Percentiles rank a stretch among this genome's conserved stretches.
phyloP scores from a whole-genome alignment of 53 echinoderm and acorn worm species.

The Echinometra lucunter region DNA sequence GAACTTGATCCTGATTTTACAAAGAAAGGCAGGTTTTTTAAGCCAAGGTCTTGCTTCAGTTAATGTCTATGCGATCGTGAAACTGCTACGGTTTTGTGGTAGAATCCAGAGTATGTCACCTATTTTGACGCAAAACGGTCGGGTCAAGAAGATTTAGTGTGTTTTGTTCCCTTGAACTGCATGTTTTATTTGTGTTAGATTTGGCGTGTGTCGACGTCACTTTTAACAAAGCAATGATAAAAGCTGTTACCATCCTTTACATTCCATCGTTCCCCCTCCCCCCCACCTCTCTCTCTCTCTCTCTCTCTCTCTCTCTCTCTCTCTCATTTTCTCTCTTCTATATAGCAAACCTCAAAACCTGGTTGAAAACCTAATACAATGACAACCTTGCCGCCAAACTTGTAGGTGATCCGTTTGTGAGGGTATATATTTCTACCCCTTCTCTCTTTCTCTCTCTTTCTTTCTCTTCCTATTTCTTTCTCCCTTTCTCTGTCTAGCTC shows the following conservation, averaged over 20 bases:
- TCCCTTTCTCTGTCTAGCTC: neutral
- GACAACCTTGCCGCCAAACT: constrained; percentile 20
- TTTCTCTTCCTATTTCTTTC: too few species aligned
- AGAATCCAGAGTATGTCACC: neutral
- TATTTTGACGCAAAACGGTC: too few species aligned
- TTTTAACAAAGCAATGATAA: too few species aligned
- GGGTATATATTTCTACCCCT: neutral
- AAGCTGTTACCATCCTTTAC: too few species aligned
- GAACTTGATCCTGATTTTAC: constrained; percentile 37
- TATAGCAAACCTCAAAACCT: constrained; percentile 8
- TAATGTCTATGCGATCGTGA: neutral
- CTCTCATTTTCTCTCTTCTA: too few species aligned
- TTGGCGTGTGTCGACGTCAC: too few species aligned
- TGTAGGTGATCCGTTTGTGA: neutral
- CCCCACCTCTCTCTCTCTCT: neutral
- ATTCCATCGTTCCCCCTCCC: too few species aligned
- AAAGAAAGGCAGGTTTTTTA: neutral
- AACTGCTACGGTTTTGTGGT: neutral
- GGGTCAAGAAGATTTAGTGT: too few species aligned
- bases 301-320: neutral
- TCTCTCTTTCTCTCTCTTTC: too few species aligned
- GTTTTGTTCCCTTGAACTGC: too few species aligned
- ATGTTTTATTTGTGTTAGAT: too few species aligned
- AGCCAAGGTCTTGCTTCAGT: constrained; percentile 25
- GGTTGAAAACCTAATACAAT: neutral